Evolutionary conservation across 2,113 vertebrate genomes (phyloP).

Genomic region (Clarias batrachus): DNA sequence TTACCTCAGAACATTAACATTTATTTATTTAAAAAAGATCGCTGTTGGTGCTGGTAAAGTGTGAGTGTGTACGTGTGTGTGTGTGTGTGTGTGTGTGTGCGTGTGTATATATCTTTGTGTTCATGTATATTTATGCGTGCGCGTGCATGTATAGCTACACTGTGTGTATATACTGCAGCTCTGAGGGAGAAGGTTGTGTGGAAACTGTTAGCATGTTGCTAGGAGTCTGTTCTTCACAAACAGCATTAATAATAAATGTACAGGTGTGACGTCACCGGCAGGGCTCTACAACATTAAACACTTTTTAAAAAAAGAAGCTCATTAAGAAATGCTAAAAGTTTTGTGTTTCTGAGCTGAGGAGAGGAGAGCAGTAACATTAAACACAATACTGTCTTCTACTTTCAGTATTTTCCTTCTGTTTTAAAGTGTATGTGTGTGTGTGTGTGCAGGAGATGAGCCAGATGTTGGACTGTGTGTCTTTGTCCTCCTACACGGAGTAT

Average conservation of each 20-base stretch:
- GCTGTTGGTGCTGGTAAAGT: not conserved
- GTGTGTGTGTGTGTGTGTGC: not conserved
- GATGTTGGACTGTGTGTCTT: conserved; percentile 70
- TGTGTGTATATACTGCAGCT: not conserved
- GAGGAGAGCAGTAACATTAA: not conserved
- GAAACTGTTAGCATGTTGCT: conserved; percentile 1
- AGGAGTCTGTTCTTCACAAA: not conserved
- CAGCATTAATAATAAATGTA: not conserved
- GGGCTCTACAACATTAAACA: not conserved
- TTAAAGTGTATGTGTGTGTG: conserved; percentile 1
- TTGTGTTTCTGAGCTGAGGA: no score
- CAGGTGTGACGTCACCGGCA: no score
- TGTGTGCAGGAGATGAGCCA: conserved; percentile 36
- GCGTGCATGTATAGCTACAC: not conserved
- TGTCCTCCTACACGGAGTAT: conserved; percentile 80
- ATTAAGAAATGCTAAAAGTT: no score
- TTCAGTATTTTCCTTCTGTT: not conserved
- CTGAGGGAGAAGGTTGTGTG: not conserved
- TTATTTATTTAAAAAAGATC: not conserved
- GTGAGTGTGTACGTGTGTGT: not conserved
- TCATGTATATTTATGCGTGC: no score
- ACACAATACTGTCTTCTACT: not conserved
- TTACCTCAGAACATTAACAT: not conserved
- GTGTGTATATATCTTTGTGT: not conserved
- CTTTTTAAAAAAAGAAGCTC: not conserved